These are phyloP conservation scores for Megaceryle torquata DNA, from an alignment of 2,113 vertebrate species.

Conservation along the genomic window DNA sequence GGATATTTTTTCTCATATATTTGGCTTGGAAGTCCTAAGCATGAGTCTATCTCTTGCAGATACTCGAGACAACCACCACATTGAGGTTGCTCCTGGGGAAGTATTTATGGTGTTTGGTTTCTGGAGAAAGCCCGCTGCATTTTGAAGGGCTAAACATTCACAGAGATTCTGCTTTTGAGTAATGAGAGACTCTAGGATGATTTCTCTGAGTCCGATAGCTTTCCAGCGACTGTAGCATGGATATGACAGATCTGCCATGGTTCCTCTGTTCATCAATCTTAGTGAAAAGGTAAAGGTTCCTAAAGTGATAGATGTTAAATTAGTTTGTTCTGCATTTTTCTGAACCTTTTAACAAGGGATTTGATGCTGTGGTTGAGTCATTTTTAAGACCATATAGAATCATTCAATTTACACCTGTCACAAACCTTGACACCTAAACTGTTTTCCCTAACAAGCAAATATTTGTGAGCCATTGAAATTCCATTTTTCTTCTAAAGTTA, in stretches of 20 bases:
- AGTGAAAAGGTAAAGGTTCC: not conserved
- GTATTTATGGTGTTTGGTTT: not conserved
- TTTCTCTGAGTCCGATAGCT: not conserved
- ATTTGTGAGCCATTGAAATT: not conserved
- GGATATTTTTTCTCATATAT: not conserved
- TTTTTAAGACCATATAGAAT: slow-evolving; percentile 17
- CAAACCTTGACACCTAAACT: slow-evolving; percentile 2
- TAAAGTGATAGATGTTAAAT: not conserved
- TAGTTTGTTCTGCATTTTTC: not conserved
- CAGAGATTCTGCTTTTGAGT: not conserved
- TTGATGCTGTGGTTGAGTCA: not conserved
- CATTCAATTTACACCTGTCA: slow-evolving; percentile 14
- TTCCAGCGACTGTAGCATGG: not conserved
- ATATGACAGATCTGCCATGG: not conserved
- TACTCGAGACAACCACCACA: not conserved
- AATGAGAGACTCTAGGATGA: not conserved
- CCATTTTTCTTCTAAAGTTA: not conserved
- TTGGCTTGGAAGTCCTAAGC: not conserved
- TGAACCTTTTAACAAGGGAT: not conserved
- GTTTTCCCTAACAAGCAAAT: not conserved
- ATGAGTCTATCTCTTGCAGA: not conserved
- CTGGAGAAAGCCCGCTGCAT: not conserved
- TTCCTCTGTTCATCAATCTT: not conserved
- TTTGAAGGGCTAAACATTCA: not conserved
- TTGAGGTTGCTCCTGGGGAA: not conserved